These are phyloP conservation scores for Pterobdella sp. DNA, from an alignment of 2,888 invertebrate species.

Conservation along the genomic window DNA sequence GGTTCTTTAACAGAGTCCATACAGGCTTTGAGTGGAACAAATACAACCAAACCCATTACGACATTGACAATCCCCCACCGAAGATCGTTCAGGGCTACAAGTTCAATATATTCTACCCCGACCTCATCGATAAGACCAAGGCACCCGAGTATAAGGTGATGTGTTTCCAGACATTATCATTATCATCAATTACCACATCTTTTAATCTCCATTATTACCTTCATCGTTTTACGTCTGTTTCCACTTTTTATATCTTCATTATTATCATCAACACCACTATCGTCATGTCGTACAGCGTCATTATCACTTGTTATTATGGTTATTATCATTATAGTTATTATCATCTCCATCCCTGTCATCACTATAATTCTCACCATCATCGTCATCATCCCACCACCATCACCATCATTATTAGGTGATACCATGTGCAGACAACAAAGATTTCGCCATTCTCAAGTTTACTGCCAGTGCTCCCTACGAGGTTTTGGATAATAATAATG, in stretches of 20 bases:
- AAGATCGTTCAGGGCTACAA: slow-evolving; percentile 99
- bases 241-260: too few relatives aligned
- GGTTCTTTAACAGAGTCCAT: slow-evolving; percentile 76
- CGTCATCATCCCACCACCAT: slow-evolving; percentile 79
- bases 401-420: slow-evolving; percentile 81
- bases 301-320: too few relatives aligned
- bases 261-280: too few relatives aligned
- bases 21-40: slow-evolving; percentile 99
- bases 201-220: too few relatives aligned
- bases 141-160: slow-evolving; percentile 89
- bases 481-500: too few relatives aligned
- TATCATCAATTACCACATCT: too few relatives aligned
- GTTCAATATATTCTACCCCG: slow-evolving; percentile 96
- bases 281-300: too few relatives aligned
- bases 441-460: slow-evolving; percentile 88
- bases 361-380: slow-evolving; percentile 99
- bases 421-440: slow-evolving; percentile 79
- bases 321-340: too few relatives aligned
- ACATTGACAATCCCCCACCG: slow-evolving; percentile 99
- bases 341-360: too few relatives aligned
- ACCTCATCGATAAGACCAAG: slow-evolving; percentile 80
- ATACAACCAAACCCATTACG: slow-evolving; percentile 99
- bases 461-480: slow-evolving; percentile 99
- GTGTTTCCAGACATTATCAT: slow-evolving; percentile 51
- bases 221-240: too few relatives aligned